Evolutionary conservation across 2,888 invertebrate species (phyloP), one percentile per base, ranked within the genome.

Genomic region (Leptopilina syphax): DNA sequence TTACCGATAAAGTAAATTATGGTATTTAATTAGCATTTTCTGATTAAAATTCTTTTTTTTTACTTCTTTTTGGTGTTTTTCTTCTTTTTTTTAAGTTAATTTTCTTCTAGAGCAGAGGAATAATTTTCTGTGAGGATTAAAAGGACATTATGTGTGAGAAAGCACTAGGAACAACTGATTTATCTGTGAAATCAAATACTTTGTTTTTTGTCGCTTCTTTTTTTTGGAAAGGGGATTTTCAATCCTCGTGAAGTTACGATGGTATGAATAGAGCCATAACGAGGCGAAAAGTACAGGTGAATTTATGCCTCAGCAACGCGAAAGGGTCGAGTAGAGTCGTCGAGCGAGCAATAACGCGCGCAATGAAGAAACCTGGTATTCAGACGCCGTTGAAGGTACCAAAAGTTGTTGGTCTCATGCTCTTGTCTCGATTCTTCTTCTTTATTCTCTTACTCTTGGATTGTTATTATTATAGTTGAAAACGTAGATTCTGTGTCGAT

Each of bases 241-340:
- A 83, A 85, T 83, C 82, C 54, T 27, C 60, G 27, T 76, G 79
- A 83, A 83, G 86, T 87, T 87, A 88, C 86, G 84, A 86, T 85
- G 86, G 83, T 83, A 85, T 88, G 89, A 88, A 89, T 89, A 89
- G 88, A 89, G 88, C 86, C 87, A 88, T 89, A 89, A 89, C 88
- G 89, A 89, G 87, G 88, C 86, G 87, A 88, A 89, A 87, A 86
- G 88, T 84, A 86, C 87, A 87, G 88, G 88, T 87, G 88, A 89
- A 89, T 89, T 89, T 89, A 88, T 88, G 87, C 87, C 82, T 83
- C 86, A 86, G 86, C 87, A 88, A 86, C 87, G 87, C 87, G 87
- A 85, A 86, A 83, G 76, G 82, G 78, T 66, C 79, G 82, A 82
- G 79, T 65, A 67, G 65, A 65, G 79, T 78, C 79, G 80, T 83